Percentiles rank a stretch among this genome's conserved stretches.
These are phyloP conservation scores for Spodoptera exigua DNA, from an alignment of 2,888 invertebrate species.

Conservation along the genomic window DNA sequence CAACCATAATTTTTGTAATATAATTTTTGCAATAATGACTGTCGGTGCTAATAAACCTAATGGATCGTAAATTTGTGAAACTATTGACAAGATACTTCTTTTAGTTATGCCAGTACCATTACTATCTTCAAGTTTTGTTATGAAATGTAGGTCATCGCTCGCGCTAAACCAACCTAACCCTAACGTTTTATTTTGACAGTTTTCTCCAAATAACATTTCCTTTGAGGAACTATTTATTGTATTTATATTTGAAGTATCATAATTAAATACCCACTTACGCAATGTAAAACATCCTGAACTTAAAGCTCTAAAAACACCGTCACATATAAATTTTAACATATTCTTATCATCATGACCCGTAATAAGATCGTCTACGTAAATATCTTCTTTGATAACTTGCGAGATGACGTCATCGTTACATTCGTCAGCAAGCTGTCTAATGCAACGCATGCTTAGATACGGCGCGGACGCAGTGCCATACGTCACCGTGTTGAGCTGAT, in stretches of 20 bases:
- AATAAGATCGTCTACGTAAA: constrained; percentile 25
- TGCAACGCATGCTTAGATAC: constrained; percentile 18
- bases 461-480: constrained; percentile 13
- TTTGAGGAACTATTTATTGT: background rate
- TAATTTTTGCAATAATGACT: constrained; percentile 11
- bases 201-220: constrained; percentile 11
- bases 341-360: constrained; percentile 4
- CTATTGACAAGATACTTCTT: constrained; percentile 32
- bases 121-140: constrained; percentile 9
- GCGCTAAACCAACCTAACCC: constrained; percentile 31
- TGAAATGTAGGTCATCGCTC: constrained; percentile 31
- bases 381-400: constrained; percentile 7
- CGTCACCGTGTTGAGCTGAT: too few species aligned
- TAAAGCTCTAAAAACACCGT: constrained; percentile 10
- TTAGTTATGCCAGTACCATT: constrained; percentile 16
- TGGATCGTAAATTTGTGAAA: constrained; percentile 22
- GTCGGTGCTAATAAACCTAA: constrained; percentile 16
- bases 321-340: constrained; percentile 2
- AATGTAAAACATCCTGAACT: constrained; percentile 35
- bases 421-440: constrained; percentile 7
- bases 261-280: constrained; percentile 34
- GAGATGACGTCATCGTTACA: constrained; percentile 5
- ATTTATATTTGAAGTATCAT: background rate
- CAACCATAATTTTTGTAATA: constrained; percentile 20
- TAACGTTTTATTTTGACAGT: constrained; percentile 22